Conservation (phyloP, 2,113 vertebrate species). For the Hypomesus transpacificus region DNA sequence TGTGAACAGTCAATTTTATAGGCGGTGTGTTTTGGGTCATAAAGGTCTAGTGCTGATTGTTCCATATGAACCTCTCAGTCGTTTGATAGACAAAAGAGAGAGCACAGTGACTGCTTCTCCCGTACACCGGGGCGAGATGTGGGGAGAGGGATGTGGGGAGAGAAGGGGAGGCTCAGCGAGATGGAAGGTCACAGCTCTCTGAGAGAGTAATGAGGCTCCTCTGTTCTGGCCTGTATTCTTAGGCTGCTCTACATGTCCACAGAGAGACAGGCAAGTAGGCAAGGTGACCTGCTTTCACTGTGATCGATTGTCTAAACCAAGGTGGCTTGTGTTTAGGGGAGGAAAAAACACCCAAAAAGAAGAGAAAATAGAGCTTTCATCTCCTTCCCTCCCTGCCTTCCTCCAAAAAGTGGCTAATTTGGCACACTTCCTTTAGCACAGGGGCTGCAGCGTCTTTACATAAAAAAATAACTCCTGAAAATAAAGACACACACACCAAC, state of each 20-base stretch:
- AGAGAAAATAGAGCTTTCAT: not conserved
- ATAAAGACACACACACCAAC: not conserved
- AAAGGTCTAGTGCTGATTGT: too few species aligned
- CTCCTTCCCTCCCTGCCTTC: not conserved
- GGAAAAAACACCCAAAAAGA: constrained; percentile 30
- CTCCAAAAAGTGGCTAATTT: constrained; percentile 50
- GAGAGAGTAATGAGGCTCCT: constrained; percentile 54
- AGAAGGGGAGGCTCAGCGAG: not conserved
- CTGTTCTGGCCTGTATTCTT: constrained; percentile 67
- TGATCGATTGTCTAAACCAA: constrained; percentile 56
- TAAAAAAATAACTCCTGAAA: constrained; percentile 22
- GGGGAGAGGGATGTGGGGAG: not conserved
- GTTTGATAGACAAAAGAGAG: too few species aligned
- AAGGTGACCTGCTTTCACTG: constrained; percentile 70
- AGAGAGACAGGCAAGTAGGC: constrained; percentile 47
- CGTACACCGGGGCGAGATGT: too few species aligned
- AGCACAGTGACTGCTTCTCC: too few species aligned
- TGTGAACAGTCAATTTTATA: too few species aligned
- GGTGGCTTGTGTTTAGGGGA: constrained; percentile 39
- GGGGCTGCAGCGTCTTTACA: constrained; percentile 39
- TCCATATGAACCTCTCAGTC: too few species aligned
- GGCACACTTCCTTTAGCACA: constrained; percentile 58
- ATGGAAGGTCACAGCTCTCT: constrained; percentile 19
- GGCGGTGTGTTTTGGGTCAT: too few species aligned
- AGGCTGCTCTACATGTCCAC: constrained; percentile 62